A percentile compares a stretch with the other conserved stretches of the same genome.
These are phyloP conservation scores for Oophaga sylvatica DNA, from an alignment of 2,797 vertebrate genomes.

Conservation along the genomic window DNA sequence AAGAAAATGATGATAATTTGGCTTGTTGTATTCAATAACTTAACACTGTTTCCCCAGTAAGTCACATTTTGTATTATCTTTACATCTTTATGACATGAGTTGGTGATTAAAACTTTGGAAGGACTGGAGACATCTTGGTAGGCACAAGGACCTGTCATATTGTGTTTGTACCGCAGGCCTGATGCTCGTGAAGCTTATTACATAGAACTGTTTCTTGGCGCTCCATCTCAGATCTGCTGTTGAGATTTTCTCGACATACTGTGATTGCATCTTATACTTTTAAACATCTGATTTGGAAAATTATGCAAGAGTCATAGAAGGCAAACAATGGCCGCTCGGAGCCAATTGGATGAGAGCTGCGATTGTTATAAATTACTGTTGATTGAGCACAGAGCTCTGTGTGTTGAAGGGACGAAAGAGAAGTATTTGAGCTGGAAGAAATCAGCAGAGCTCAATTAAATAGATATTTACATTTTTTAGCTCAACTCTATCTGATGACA, in stretches of 20 bases:
- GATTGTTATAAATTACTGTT: conserved; percentile 50
- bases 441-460: conserved; percentile 20
- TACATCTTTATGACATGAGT: not conserved
- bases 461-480: conserved; percentile 34
- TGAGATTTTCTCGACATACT: not conserved
- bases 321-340: conserved; percentile 40
- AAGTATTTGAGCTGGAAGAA: conserved; percentile 35
- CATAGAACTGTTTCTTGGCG: not conserved
- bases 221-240: not conserved
- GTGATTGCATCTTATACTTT: conserved; percentile 47
- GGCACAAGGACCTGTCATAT: conserved; percentile 28
- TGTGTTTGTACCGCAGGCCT: not conserved
- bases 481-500: conserved; percentile 17
- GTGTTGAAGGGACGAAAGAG: conserved; percentile 23
- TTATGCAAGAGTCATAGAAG: conserved; percentile 42
- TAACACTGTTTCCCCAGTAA: not conserved
- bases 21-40: not conserved
- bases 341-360: conserved; percentile 28
- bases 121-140: not conserved
- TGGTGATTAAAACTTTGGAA: conserved; percentile 22
- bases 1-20: not conserved
- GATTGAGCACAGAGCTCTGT: conserved; percentile 33
- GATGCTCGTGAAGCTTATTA: conserved; percentile 29
- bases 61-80: conserved; percentile 3
- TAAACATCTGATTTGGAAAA: conserved; percentile 49